Conservation (phyloP, 2,113 vertebrate species). For the Rafetus swinhoei region DNA sequence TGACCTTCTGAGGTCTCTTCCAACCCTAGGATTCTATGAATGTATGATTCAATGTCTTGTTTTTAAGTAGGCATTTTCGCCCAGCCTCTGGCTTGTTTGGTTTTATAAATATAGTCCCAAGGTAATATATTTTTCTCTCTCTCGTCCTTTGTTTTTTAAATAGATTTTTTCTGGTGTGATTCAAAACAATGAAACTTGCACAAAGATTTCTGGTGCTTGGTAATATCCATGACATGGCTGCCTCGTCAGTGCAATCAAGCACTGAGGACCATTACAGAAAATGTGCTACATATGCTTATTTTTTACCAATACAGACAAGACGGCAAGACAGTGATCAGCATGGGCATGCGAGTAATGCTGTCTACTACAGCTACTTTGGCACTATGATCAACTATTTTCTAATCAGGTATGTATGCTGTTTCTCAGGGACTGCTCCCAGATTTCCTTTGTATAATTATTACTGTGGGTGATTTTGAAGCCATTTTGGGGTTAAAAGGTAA, state of each 20-base stretch:
- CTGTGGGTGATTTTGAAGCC: background rate
- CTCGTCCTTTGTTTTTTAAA: background rate
- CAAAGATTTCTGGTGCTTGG: background rate
- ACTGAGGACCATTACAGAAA: background rate
- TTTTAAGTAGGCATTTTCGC: background rate
- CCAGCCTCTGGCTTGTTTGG: background rate
- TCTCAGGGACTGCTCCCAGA: background rate
- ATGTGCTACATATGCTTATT: background rate
- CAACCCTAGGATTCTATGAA: too few relatives aligned
- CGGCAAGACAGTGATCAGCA: slow-evolving; percentile 50
- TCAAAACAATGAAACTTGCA: background rate
- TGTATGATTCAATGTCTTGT: background rate
- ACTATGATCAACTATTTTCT: slow-evolving; percentile 23
- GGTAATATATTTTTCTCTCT: background rate
- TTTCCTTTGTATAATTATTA: background rate
- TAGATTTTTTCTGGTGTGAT: background rate
- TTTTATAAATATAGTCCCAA: slow-evolving; percentile 13
- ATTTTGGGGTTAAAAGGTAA: background rate
- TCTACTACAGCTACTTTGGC: slow-evolving; percentile 40
- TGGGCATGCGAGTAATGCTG: background rate
- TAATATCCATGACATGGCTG: background rate
- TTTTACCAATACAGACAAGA: slow-evolving; percentile 16
- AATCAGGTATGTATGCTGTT: slow-evolving; percentile 19
- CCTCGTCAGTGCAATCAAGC: background rate
- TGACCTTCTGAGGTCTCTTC: too few relatives aligned